Conservation (phyloP, 2,113 vertebrate genomes). For the Synodontis membranacea region DNA sequence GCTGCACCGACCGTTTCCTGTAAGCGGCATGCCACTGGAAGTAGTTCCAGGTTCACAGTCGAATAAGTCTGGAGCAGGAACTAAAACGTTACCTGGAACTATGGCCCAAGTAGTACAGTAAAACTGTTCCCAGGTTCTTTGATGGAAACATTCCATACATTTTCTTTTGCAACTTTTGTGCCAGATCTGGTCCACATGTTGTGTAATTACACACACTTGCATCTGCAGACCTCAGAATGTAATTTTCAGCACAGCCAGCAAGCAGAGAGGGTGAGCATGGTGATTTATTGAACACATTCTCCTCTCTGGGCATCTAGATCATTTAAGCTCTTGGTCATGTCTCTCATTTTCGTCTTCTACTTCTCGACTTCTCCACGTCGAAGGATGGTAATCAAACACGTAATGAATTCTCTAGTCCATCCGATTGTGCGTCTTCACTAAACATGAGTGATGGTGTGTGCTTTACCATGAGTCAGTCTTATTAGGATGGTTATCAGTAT, state of each 20-base stretch:
- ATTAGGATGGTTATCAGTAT: neutral
- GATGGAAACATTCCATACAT: neutral
- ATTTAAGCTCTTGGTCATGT: neutral
- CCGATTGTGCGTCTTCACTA: neutral
- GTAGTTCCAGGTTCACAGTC: neutral
- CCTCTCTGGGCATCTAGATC: neutral
- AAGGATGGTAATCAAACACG: neutral
- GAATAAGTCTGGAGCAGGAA: neutral
- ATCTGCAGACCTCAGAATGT: neutral
- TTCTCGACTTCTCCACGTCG: neutral
- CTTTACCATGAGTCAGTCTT: slow-evolving; percentile 2
- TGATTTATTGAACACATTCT: neutral
- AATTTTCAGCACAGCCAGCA: slow-evolving; percentile 8
- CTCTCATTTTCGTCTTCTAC: neutral
- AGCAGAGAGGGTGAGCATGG: neutral
- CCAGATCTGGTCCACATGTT: neutral
- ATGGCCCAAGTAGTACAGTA: neutral
- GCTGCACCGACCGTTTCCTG: neutral
- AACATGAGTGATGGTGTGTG: neutral
- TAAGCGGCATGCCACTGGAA: neutral
- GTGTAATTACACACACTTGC: slow-evolving; percentile 3
- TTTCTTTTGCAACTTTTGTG: neutral
- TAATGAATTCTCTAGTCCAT: neutral
- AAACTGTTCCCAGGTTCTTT: neutral
- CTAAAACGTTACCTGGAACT: neutral